A percentile compares a stretch with the other conserved stretches of the same genome.
These are phyloP conservation scores for Crambe crambe DNA, from an alignment of 37 sponge, comb jelly and placozoan genomes.

Conservation along the genomic window DNA sequence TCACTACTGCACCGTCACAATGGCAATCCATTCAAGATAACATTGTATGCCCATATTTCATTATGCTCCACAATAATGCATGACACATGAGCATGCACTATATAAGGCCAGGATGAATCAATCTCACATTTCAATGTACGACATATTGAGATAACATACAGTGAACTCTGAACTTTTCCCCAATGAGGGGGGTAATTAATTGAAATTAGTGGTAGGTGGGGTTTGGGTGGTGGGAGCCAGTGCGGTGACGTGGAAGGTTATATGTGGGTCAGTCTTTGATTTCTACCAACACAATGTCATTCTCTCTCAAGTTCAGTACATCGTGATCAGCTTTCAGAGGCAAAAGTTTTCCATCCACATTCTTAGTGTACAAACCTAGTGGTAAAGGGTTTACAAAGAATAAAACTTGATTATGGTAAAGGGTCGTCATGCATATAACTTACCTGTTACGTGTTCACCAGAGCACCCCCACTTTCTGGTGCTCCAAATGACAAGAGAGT, in stretches of 20 bases:
- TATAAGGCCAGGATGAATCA: too few species aligned
- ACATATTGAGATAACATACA: too few species aligned
- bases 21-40: too few species aligned
- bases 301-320: slow-evolving; percentile 56
- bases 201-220: too few species aligned
- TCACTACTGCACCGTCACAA: too few species aligned
- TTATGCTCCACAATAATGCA: too few species aligned
- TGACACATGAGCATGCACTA: too few species aligned
- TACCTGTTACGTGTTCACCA: slow-evolving; percentile 51
- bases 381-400: background rate
- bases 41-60: too few species aligned
- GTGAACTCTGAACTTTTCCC: too few species aligned
- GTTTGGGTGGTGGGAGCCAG: background rate
- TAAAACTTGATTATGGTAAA: background rate
- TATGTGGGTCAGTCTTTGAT: slow-evolving; percentile 63
- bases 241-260: background rate
- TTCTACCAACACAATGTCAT: slow-evolving; percentile 54
- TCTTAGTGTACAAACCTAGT: slow-evolving; percentile 47
- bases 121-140: too few species aligned
- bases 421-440: slow-evolving; percentile 12
- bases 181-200: too few species aligned
- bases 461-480: slow-evolving; percentile 76
- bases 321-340: slow-evolving; percentile 64
- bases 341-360: slow-evolving; percentile 47
- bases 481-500: slow-evolving; percentile 69